Evolutionary conservation across 2,888 invertebrate species (phyloP), one percentile per base, ranked within the genome.

Genomic region (Saturnia japonica): DNA sequence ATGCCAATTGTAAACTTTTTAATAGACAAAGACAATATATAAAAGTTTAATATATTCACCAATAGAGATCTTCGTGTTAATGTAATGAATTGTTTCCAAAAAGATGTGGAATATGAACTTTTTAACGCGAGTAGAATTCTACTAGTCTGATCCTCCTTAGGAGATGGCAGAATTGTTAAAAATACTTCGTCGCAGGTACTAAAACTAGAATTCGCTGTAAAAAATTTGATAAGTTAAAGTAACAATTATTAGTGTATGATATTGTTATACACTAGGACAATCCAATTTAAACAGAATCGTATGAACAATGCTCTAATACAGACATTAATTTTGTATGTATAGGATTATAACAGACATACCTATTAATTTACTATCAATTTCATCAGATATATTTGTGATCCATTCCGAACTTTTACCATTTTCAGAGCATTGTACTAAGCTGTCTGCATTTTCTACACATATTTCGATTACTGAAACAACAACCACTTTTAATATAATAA

Each of bases 401-500:
- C 92, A 94, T 68, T 79, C 77, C 67, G 79, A 79, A 74, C 79
- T 87, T 74, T 80, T 90, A 54, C 93, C 93, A 75, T 93, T 94
- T 79, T 85, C 75, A 40, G 91, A 89, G 73, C 78, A 80, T 72
- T 83, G 74, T 66, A 91, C 89, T 75, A 93, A 78, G 66, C 81
- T 75, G 64, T 84, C 79, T 64, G 87, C 85, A 70, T 89, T 84
- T 40, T 89, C 89, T 68, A 75, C 80, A 74, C 89, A 88, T 84
- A 87, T 88, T 86, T 94, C 93, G 75, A 94, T 91, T 80, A 93
- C 93, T 94, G 89, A 74, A 89, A 90, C 54, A 72, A 74, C 12
- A 70, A 2, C 3, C 9, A 22, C n/a, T 54, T 54, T n/a, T 19
- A 51, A 16, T n/a, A 40, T 34, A 34, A 34, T n/a, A n/a, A n/a